Conservation (phyloP, 2,113 vertebrate genomes). For the Nannospalax galili region DNA sequence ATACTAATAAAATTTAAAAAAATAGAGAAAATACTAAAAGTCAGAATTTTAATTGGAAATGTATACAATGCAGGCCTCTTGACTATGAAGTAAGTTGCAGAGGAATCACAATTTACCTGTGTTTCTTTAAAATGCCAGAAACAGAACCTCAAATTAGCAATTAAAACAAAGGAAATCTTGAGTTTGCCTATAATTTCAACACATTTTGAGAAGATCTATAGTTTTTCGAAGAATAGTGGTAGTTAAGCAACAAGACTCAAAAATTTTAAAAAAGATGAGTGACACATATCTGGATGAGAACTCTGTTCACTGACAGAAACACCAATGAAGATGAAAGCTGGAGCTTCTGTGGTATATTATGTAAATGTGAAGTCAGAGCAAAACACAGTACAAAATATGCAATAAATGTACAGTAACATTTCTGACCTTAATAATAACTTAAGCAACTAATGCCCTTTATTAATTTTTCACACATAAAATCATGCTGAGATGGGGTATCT, state of each 20-base stretch:
- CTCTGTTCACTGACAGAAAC: slow-evolving; percentile 56
- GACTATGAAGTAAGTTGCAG: slow-evolving; percentile 16
- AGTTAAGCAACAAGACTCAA: slow-evolving; percentile 34
- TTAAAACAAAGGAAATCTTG: slow-evolving; percentile 53
- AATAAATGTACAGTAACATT: not conserved
- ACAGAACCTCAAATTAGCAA: not conserved
- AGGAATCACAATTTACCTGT: slow-evolving; percentile 6
- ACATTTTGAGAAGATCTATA: not conserved
- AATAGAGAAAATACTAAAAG: too few relatives aligned
- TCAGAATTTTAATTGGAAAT: too few relatives aligned
- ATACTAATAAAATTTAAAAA: too few relatives aligned
- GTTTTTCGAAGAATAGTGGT: slow-evolving; percentile 56
- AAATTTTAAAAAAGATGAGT: too few relatives aligned
- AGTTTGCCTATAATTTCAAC: slow-evolving; percentile 62
- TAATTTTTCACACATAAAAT: slow-evolving; percentile 63
- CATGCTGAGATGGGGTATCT: not conserved
- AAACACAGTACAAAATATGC: slow-evolving; percentile 20
- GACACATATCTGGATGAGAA: slow-evolving; percentile 10
- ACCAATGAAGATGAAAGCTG: not conserved
- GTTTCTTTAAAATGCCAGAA: slow-evolving; percentile 47
- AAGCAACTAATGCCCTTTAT: slow-evolving; percentile 49
- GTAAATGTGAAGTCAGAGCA: slow-evolving; percentile 32
- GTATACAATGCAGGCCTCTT: not conserved
- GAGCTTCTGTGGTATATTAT: slow-evolving; percentile 34
- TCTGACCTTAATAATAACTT: slow-evolving; percentile 44